Evolutionary conservation across 2,113 vertebrate genomes (phyloP).

Genomic region (rat (Rattus norvegicus)): DNA sequence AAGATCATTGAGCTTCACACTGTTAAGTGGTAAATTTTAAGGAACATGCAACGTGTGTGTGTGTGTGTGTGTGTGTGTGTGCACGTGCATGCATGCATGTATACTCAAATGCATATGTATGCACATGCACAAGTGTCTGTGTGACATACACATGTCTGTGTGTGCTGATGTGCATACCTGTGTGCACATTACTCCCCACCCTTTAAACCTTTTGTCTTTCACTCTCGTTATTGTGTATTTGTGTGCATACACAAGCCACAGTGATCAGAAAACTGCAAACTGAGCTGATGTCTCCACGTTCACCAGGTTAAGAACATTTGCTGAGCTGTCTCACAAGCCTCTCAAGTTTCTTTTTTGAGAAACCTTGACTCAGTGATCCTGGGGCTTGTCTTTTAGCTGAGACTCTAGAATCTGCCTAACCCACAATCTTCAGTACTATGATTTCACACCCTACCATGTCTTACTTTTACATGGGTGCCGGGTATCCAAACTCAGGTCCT

Average conservation of each 20-base stretch:
- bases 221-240: background rate
- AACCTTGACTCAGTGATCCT: background rate
- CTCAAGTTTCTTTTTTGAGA: background rate
- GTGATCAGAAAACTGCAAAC: background rate
- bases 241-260: too few relatives aligned
- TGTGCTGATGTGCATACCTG: background rate
- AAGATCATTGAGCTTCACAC: background rate
- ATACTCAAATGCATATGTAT: background rate
- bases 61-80: too few relatives aligned
- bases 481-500: background rate
- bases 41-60: background rate
- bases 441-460: too few relatives aligned
- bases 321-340: background rate
- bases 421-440: too few relatives aligned
- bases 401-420: background rate
- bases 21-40: background rate
- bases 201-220: background rate
- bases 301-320: background rate
- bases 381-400: background rate
- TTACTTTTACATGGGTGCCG: background rate
- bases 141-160: background rate
- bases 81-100: accelerated
- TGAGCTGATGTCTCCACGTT: background rate
- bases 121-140: background rate
- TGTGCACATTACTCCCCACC: too few relatives aligned